phyloP scores from a whole-genome alignment of 2,797 vertebrate genomes.

The Hydrophis major region DNA sequence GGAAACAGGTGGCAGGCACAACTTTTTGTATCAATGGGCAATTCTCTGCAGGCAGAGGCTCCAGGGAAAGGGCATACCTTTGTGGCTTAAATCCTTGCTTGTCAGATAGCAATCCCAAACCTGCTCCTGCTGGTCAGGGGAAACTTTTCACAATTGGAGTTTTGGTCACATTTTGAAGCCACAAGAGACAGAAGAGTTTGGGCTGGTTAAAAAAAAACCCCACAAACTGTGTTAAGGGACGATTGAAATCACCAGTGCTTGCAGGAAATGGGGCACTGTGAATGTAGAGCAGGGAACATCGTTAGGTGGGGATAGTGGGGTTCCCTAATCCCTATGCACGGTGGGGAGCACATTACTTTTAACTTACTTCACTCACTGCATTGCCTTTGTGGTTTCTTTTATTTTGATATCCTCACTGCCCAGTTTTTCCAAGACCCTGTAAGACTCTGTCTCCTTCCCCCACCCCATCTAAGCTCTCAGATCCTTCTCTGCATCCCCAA shows the following conservation, averaged over 20 bases:
- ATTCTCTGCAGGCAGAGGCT: not conserved
- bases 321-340: not conserved
- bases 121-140: not conserved
- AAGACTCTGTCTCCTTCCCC: not conserved
- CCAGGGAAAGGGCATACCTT: not conserved
- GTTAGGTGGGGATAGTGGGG: not conserved
- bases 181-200: not conserved
- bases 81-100: not conserved
- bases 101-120: not conserved
- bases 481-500: not conserved
- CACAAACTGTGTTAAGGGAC: not conserved
- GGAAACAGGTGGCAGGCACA: not conserved
- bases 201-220: not conserved
- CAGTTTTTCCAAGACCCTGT: not conserved
- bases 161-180: not conserved
- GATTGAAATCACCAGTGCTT: not conserved
- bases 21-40: not conserved
- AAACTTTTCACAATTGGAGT: not conserved
- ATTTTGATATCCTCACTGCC: not conserved
- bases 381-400: not conserved
- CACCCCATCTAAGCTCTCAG: not conserved
- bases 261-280: not conserved
- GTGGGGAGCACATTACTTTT: not conserved
- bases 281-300: not conserved
- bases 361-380: not conserved